phyloP scores from a whole-genome alignment of 2,113 vertebrate species.

The Arenaria interpres region DNA sequence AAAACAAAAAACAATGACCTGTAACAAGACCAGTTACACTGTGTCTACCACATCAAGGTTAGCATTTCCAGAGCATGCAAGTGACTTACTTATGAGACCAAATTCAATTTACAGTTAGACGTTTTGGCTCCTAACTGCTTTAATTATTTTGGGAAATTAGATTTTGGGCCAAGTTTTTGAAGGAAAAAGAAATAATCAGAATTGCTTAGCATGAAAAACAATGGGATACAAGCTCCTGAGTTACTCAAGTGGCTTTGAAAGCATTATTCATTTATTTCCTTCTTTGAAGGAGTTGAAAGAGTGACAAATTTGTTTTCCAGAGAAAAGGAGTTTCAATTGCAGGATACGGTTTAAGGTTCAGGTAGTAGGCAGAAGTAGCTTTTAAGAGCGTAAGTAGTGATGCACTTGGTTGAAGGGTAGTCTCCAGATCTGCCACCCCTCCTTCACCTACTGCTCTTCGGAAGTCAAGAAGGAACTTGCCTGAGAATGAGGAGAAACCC shows the following conservation, averaged over 20 bases:
- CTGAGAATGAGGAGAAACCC: background rate
- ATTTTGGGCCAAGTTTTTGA: background rate
- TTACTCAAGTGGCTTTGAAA: background rate
- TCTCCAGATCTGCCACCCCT: background rate
- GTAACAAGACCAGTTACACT: background rate
- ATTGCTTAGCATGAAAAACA: background rate
- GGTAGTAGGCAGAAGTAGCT: background rate
- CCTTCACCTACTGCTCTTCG: background rate
- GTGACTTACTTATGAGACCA: slow-evolving; percentile 8
- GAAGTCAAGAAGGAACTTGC: background rate
- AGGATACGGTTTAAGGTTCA: background rate
- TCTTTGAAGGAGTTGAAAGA: background rate
- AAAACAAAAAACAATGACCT: background rate
- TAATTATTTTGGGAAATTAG: slow-evolving; percentile 4
- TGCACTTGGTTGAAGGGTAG: fast-evolving
- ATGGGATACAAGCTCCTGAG: background rate
- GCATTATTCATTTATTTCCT: background rate
- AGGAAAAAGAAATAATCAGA: background rate
- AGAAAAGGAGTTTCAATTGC: background rate
- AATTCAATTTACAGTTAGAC: slow-evolving; percentile 8
- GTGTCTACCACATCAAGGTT: background rate
- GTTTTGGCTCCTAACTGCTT: background rate
- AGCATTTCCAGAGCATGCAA: background rate
- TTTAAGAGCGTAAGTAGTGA: background rate
- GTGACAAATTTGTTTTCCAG: background rate